Base-by-base conservation (phyloP, 2,797 vertebrate genomes). In the Apogon talboti region DNA sequence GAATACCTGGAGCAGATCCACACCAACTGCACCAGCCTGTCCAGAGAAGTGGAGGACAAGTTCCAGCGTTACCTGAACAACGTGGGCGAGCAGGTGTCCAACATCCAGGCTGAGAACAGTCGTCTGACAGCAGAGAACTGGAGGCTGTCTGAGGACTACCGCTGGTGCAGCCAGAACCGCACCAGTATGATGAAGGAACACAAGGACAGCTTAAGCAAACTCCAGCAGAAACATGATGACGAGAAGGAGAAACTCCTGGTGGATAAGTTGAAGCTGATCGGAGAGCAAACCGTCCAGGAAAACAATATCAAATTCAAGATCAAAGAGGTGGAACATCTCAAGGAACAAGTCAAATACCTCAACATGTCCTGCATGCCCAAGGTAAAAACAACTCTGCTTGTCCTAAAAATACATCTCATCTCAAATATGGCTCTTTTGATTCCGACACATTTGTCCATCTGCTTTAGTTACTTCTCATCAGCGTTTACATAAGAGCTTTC, bases 11-110 rank as follows among this genome's bases (percentile, higher is more conserved):
- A 93, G 61, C 87, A 92, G 73, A 94, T 95, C 67, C 91, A 82
- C n/a, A 78, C 28, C 54, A 94, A 93, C 53, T 95, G 95, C 81
- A 90, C 88, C 80, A 92, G 77, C 57, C 70, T 95, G 53, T 93
- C 92, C 45, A 78, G 56, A 24, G 90, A 93, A 1, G 89, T 94
- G 46, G 92, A 91, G 69, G 84, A 88, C 66, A 92, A 79, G 67
- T 87, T 95, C 28, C 94, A 95, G 78, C 16, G 1, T 3, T 93
- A 94, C 75, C 81, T 95, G 74, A 35, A 90, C 30, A 65, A 0
- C 0, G 79, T 95, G 14, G 93, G 91, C 1, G 41, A 55, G 2
- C 64, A 88, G 48, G 73, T 95, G 53, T 78, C 89, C 0, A 14
- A 12, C 18, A 91, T 87, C 50, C 65, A 90, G 4, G 19, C 9